Evolutionary conservation across 1,140 invertebrate species (phyloP).

Genomic region (Lamellibrachia luymesi): DNA sequence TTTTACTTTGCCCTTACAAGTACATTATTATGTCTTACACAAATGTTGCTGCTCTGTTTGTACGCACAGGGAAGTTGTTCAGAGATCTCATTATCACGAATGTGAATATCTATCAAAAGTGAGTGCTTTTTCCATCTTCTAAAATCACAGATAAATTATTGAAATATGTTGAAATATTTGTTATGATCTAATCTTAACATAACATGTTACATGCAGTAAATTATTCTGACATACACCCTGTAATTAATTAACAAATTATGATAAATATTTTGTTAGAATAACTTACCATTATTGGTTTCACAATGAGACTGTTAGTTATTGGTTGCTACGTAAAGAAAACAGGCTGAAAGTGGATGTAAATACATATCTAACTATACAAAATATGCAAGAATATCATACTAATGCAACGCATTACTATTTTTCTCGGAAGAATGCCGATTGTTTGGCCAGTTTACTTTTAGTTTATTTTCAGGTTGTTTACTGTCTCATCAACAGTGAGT

Average conservation of each 20-base stretch:
- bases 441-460: too few relatives aligned
- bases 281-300: too few relatives aligned
- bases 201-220: neutral
- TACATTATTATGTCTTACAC: too few relatives aligned
- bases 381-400: too few relatives aligned
- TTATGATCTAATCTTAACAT: conserved; percentile 3
- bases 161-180: conserved; percentile 23
- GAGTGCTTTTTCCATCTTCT: conserved; percentile 34
- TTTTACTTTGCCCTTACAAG: too few relatives aligned
- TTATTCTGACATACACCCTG: neutral
- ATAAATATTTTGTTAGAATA: neutral
- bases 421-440: too few relatives aligned
- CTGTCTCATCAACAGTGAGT: too few relatives aligned
- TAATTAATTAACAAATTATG: neutral
- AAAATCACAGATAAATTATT: conserved; percentile 18
- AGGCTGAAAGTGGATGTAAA: neutral
- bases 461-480: too few relatives aligned
- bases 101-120: conserved; percentile 32
- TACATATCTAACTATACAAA: neutral
- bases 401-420: too few relatives aligned
- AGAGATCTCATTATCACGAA: neutral
- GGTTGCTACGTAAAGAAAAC: too few relatives aligned
- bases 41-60: neutral
- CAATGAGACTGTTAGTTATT: too few relatives aligned
- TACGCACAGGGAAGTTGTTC: neutral